Conservation (phyloP, 2,888 invertebrate species). For the Synergus umbraculus region DNA sequence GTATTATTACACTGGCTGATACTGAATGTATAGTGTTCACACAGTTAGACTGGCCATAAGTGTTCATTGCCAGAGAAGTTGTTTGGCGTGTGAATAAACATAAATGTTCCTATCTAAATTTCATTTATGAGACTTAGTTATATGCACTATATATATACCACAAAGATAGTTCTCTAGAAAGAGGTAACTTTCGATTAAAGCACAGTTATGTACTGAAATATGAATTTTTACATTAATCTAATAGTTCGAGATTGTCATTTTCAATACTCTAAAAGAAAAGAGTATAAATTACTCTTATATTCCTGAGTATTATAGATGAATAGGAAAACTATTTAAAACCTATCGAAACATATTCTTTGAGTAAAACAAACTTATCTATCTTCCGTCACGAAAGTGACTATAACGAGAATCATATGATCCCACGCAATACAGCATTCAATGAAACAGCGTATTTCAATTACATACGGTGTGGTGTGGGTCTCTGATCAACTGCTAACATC, state of each 20-base stretch:
- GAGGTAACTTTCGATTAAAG: too few species aligned
- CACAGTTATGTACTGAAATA: too few species aligned
- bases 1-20: neutral
- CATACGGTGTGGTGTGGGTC: neutral
- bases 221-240: too few species aligned
- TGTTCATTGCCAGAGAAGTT: neutral
- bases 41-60: slow-evolving; percentile 2
- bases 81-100: neutral
- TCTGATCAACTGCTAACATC: neutral
- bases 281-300: too few species aligned
- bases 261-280: too few species aligned
- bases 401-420: slow-evolving; percentile 16
- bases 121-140: neutral
- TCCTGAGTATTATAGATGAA: too few species aligned
- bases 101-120: neutral
- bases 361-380: slow-evolving; percentile 9
- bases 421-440: slow-evolving; percentile 12
- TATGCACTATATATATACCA: neutral
- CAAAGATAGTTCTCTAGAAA: too few species aligned
- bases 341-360: too few species aligned
- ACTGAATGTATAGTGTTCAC: neutral
- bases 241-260: too few species aligned
- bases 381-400: slow-evolving; percentile 18
- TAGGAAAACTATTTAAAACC: too few species aligned
- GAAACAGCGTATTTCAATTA: slow-evolving; percentile 22